phyloP scores from a whole-genome alignment of 2,888 invertebrate species.

The Daptonema setosum region DNA sequence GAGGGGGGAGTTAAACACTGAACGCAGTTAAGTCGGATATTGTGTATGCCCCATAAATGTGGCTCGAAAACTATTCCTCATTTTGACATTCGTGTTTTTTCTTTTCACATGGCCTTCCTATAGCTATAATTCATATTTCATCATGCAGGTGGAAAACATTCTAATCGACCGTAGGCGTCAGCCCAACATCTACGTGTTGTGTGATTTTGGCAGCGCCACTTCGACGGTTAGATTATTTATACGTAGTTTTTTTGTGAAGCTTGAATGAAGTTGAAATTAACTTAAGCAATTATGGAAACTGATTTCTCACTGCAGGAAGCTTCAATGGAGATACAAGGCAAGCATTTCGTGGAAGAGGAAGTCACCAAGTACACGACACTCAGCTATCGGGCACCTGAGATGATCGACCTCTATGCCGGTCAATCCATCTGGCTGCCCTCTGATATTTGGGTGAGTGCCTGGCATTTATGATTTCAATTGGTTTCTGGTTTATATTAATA shows the following conservation, averaged over 20 bases:
- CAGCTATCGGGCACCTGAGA: conserved; percentile 69
- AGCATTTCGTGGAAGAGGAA: conserved; percentile 18
- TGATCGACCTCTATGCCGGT: conserved; percentile 69
- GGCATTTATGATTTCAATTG: background rate
- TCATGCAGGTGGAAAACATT: conserved; percentile 58
- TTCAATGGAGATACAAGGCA: conserved; percentile 7
- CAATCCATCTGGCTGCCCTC: conserved; percentile 42
- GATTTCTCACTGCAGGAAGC: background rate
- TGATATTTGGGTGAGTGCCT: conserved; percentile 17
- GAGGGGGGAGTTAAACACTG: too few species aligned
- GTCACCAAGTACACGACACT: conserved; percentile 50
- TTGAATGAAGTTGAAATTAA: too few species aligned
- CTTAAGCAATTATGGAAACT: too few species aligned
- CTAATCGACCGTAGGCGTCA: conserved; percentile 49
- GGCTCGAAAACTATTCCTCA: too few species aligned
- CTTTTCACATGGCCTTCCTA: background rate
- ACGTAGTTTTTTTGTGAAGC: background rate
- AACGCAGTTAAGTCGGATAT: too few species aligned
- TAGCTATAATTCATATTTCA: background rate
- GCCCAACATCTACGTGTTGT: conserved; percentile 45
- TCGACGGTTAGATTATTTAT: conserved; percentile 36
- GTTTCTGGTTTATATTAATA: too few species aligned
- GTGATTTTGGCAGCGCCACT: conserved; percentile 85
- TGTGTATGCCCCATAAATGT: too few species aligned
- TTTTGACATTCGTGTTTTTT: background rate